A percentile compares a stretch with the other conserved stretches of the same genome.
phyloP scores from a whole-genome alignment of 2,113 vertebrate species.

The Ondatra zibethicus region DNA sequence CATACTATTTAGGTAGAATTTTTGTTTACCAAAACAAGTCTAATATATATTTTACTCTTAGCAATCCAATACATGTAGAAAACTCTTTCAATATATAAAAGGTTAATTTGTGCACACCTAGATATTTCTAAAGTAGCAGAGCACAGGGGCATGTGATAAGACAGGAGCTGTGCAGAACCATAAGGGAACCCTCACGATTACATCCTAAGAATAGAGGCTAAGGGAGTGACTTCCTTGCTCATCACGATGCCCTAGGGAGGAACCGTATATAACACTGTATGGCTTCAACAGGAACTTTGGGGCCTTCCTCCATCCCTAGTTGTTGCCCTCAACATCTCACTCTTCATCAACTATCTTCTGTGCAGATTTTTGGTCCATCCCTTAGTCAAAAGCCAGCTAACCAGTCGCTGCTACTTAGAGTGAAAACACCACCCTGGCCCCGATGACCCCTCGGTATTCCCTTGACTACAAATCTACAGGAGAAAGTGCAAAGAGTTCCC shows the following conservation, averaged over 20 bases:
- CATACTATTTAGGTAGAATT: constrained; percentile 76
- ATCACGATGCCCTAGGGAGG: background rate
- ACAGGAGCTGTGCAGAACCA: constrained; percentile 45
- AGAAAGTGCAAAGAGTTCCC: constrained; percentile 76
- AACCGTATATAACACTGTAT: constrained; percentile 38
- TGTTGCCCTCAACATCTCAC: background rate
- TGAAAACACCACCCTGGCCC: background rate
- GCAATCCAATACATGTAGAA: constrained; percentile 82
- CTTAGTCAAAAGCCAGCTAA: constrained; percentile 58
- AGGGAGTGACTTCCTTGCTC: constrained; percentile 49
- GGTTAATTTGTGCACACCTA: constrained; percentile 82
- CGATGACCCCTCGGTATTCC: constrained; percentile 23
- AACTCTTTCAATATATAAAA: constrained; percentile 85
- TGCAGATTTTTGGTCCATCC: constrained; percentile 54
- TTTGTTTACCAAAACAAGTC: constrained; percentile 76
- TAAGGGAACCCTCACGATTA: constrained; percentile 73
- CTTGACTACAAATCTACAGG: constrained; percentile 75
- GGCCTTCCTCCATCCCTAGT: background rate
- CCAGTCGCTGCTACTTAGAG: constrained; percentile 4
- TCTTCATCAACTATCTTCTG: constrained; percentile 17
- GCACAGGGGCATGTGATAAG: constrained; percentile 72
- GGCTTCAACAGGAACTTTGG: constrained; percentile 66
- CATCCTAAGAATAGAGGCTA: constrained; percentile 65
- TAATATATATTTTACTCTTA: constrained; percentile 80
- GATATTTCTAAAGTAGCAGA: constrained; percentile 78